Base-by-base conservation (phyloP, 2,888 invertebrate genomes). In the Catocala fraxini region DNA sequence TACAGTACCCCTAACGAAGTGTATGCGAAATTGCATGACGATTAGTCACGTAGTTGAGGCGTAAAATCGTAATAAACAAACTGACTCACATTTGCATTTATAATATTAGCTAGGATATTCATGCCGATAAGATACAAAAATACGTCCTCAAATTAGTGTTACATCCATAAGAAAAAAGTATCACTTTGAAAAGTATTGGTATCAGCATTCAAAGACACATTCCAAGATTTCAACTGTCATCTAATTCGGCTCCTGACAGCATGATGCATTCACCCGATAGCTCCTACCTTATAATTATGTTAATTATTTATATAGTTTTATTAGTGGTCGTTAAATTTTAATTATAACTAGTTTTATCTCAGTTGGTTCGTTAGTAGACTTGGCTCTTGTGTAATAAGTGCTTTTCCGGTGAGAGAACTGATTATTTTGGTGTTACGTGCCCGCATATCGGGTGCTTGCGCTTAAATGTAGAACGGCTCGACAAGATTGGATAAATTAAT, bases 301-400 rank as follows among this genome's bases (percentile, higher is more conserved):
- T 76, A 78, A 76, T 76, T 75, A 76, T 78, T 73, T 73, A 51
- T 63, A 68, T 73, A 75, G 67, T 78, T 76, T 78, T 73, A 78
- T 78, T 78, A 71, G 67, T 57, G 63, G 77, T 65, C 59, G 75
- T 75, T 72, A 77, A 75, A 72, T 65, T 76, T 76, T 78, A 78
- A 76, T 76, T 76, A 76, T 45, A 71, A 73, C 76, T 69, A 56
- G 78, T 78, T 72, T 66, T 66, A 77, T 75, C 65, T 72, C 46
- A 12, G 13, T 53, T 15, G n/a, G 12, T 71, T 75, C 67, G 70
- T 77, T 75, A 65, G 77, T 55, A 62, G 64, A 64, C 55, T 60
- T 34, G 54, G 55, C 46, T 46, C 57, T 62, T 68, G 63, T 47
- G 58, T 68, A 75, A 72, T 75, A 72, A 51, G 68, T 62, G 49